These are phyloP conservation scores for Gobius niger DNA, from an alignment of 2,113 vertebrate species.

Conservation along the genomic window DNA sequence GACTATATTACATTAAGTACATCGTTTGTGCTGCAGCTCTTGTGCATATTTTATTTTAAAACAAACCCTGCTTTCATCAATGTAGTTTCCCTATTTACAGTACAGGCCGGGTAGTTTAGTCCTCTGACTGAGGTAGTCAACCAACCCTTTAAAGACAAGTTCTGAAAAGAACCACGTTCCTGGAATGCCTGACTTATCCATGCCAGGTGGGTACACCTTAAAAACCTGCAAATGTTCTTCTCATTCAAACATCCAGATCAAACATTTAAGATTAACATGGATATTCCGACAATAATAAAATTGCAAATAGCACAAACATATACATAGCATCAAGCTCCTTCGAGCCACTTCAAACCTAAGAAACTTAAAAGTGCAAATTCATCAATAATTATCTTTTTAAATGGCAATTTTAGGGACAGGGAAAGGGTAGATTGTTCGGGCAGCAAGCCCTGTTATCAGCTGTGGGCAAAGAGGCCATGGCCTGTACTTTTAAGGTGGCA, in stretches of 20 bases:
- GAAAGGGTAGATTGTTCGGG: constrained; percentile 73
- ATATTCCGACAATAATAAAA: constrained; percentile 80
- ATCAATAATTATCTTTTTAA: constrained; percentile 73
- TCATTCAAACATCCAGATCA: constrained; percentile 91
- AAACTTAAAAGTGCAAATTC: constrained; percentile 80
- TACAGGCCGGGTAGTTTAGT: constrained; percentile 99
- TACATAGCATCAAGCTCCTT: constrained; percentile 84
- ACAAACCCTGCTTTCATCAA: constrained; percentile 99
- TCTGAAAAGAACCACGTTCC: constrained; percentile 99
- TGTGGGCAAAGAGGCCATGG: constrained; percentile 59
- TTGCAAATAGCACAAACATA: constrained; percentile 82
- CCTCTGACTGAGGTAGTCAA: constrained; percentile 99
- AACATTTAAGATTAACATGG: constrained; percentile 94
- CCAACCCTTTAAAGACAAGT: constrained; percentile 99
- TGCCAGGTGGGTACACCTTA: constrained; percentile 99
- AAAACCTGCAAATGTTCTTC: constrained; percentile 89
- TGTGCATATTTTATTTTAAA: constrained; percentile 92
- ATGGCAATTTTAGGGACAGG: constrained; percentile 73
- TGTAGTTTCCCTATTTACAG: constrained; percentile 99
- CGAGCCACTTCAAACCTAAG: constrained; percentile 85
- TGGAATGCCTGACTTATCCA: constrained; percentile 99
- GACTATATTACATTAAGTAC: constrained; percentile 98
- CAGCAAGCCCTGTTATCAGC: constrained; percentile 55
- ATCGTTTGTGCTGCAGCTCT: constrained; percentile 87
- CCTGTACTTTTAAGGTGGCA: constrained; percentile 72